These are phyloP conservation scores for Elaphurus davidianus DNA, from an alignment of 2,113 vertebrate species.

Conservation along the genomic window DNA sequence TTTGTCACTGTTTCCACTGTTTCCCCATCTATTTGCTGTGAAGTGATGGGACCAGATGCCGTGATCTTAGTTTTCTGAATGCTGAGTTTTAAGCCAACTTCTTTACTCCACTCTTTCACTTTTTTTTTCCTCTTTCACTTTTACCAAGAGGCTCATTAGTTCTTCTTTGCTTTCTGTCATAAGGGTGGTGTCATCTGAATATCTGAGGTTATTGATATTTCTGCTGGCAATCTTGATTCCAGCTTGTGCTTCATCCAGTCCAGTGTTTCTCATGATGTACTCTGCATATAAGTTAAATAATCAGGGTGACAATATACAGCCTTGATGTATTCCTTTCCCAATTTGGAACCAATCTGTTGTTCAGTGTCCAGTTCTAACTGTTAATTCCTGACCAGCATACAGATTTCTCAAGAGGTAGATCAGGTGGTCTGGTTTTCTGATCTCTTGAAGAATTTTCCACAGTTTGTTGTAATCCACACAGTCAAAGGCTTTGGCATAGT, in stretches of 20 bases:
- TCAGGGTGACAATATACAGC: neutral
- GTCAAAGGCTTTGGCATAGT: neutral
- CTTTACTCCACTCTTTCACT: too few species aligned
- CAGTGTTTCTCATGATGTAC: neutral
- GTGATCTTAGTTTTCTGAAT: neutral
- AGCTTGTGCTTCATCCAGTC: neutral
- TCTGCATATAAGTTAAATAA: neutral
- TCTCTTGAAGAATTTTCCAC: neutral
- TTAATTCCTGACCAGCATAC: neutral
- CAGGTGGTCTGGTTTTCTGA: neutral
- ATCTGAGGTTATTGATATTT: neutral
- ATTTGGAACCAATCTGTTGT: neutral
- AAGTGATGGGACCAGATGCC: neutral
- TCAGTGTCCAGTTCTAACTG: neutral
- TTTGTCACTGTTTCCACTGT: neutral
- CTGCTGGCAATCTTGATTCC: neutral
- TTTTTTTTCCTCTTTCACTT: too few species aligned
- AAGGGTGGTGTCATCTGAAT: neutral
- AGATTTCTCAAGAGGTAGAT: neutral
- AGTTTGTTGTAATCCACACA: neutral
- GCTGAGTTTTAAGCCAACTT: neutral
- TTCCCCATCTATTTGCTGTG: neutral
- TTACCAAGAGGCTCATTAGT: neutral
- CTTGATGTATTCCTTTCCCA: neutral
- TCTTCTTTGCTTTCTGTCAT: neutral